phyloP scores from a whole-genome alignment of 2,797 vertebrate species.

The Labeo calbasu region DNA sequence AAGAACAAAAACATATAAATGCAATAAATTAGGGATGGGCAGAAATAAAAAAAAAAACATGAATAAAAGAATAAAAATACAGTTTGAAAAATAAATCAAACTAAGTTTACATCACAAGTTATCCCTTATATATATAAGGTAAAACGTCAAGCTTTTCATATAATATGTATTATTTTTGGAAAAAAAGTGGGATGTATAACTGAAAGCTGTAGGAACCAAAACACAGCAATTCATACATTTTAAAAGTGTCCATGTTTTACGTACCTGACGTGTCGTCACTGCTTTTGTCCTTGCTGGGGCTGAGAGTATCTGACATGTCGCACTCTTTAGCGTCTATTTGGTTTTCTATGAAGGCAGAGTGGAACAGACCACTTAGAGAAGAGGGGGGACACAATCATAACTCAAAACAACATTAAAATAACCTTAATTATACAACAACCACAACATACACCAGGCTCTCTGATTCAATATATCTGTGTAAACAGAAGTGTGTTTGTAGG shows the following conservation, averaged over 20 bases:
- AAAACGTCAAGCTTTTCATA: background rate
- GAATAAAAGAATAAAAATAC: background rate
- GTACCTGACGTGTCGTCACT: constrained; percentile 97
- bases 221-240: background rate
- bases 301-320: constrained; percentile 96
- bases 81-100: background rate
- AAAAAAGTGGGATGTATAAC: background rate
- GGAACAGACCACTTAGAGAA: constrained; percentile 63
- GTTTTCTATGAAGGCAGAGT: constrained; percentile 81
- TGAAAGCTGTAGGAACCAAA: background rate
- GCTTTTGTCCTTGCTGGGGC: constrained; percentile 97
- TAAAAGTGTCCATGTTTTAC: background rate
- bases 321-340: constrained; percentile 92
- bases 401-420: constrained; percentile 5
- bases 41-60: background rate
- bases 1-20: background rate
- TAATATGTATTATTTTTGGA: background rate
- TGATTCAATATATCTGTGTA: background rate
- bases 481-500: background rate
- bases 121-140: background rate
- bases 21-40: background rate
- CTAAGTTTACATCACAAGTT: background rate
- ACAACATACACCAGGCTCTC: background rate
- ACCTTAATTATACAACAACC: background rate
- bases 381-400: constrained; percentile 30